A percentile compares a stretch with the other conserved stretches of the same genome.
These are phyloP conservation scores for Escarpia spicata DNA, from an alignment of 2,888 invertebrate genomes.

Conservation along the genomic window DNA sequence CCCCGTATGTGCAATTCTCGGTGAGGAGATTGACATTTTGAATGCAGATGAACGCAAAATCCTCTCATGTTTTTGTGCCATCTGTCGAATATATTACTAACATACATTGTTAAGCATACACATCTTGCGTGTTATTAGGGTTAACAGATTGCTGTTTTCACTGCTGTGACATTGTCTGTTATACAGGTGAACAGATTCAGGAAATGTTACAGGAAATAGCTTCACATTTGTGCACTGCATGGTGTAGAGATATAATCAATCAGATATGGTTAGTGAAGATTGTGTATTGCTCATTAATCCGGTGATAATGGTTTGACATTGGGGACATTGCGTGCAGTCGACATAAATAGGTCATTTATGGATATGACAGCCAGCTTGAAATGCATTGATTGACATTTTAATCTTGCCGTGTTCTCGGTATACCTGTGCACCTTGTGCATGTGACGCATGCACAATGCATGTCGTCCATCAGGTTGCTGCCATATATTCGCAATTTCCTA, in stretches of 20 bases:
- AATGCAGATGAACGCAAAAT: no score
- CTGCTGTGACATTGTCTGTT: not conserved
- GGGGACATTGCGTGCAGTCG: not conserved
- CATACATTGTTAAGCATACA: not conserved
- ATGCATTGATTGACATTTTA: not conserved
- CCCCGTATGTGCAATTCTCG: not conserved
- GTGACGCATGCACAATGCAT: not conserved
- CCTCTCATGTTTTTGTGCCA: not conserved
- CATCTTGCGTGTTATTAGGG: not conserved
- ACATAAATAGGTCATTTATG: slow-evolving; percentile 6
- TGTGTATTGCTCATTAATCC: not conserved
- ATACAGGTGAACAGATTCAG: slow-evolving; percentile 2
- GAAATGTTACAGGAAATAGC: slow-evolving; percentile 3
- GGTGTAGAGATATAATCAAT: not conserved
- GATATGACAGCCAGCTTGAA: slow-evolving; percentile 3
- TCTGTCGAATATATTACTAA: not conserved
- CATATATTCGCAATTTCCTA: not conserved
- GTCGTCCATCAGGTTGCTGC: not conserved
- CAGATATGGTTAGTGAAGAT: not conserved
- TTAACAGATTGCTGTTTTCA: not conserved
- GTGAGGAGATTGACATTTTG: not conserved
- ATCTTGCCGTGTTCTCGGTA: not conserved
- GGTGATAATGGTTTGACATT: not conserved
- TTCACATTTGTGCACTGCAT: not conserved
- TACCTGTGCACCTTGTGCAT: not conserved